Evolutionary conservation across 1,140 invertebrate genomes (phyloP), one percentile per base, ranked within the genome.

Genomic region (Caenorhabditis remanei): DNA sequence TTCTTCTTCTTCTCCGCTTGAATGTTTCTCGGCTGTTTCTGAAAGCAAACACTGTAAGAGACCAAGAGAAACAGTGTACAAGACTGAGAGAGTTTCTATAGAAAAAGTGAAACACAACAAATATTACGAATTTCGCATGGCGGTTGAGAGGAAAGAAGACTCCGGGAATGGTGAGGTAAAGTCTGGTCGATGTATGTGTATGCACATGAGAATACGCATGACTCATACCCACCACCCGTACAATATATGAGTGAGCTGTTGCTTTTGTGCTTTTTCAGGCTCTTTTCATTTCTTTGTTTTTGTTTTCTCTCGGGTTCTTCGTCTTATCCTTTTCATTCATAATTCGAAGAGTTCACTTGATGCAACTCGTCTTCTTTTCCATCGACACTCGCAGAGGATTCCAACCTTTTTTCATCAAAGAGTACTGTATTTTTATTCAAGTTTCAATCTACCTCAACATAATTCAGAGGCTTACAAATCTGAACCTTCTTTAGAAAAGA

Each of bases 31-130:
- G 46, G 32, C 71, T 79, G 46, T 79, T 79, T 79, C 71, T 79
- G 71, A 79, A 79, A 79, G 71, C 71, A 79, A 79, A 79, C 71
- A 79, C 46, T 79, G 71, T 79, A 79, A 79, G 71, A 48, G 71
- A 71, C 61, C 24, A 16, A 4, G 32, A 65, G 14, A 43, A 71
- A 71, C 24, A 79, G 43, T 50, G 14, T 79, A 41, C 7, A n/a
- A 24, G 53, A n/a, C 24, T 7, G 24, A n/a, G 71, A 79, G 71
- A 24, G 21, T 11, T 16, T 50, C 14, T 32, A 32, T n/a, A 79
- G 71, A 79, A 24, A 50, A 24, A 50, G 43, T 53, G 71, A 79
- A 79, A 50, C 71, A 79, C 71, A 79, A 79, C 71, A 79, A 79
- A 79, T 79, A 79, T 79, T 79, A 79, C 71, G 71, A 79, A 79